These are phyloP conservation scores for Henicopernis longicauda DNA, from an alignment of 2,113 vertebrate genomes.

Conservation along the genomic window DNA sequence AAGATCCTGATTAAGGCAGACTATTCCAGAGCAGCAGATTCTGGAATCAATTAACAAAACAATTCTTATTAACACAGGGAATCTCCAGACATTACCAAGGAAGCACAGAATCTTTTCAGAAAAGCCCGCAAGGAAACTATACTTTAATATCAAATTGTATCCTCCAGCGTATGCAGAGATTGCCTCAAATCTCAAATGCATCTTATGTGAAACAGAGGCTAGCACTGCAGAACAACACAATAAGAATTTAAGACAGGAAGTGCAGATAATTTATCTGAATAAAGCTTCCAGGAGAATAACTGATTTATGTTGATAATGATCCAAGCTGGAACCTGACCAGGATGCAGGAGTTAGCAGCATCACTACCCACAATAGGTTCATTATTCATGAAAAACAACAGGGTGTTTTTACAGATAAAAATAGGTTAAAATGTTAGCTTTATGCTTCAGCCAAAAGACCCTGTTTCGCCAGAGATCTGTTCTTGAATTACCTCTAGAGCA, in stretches of 20 bases:
- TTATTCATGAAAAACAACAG: background rate
- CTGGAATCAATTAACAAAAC: slow-evolving; percentile 39
- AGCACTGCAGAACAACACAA: slow-evolving; percentile 28
- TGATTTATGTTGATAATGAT: slow-evolving; percentile 46
- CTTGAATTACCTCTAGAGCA: background rate
- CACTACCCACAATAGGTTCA: background rate
- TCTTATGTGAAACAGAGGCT: background rate
- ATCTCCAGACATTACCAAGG: slow-evolving; percentile 23
- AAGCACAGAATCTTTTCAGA: slow-evolving; percentile 16
- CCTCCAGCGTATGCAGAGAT: background rate
- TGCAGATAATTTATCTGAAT: slow-evolving; percentile 56
- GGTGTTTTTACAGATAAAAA: background rate
- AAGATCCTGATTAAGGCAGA: background rate
- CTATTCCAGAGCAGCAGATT: background rate
- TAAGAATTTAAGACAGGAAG: slow-evolving; percentile 56
- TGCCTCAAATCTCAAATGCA: slow-evolving; percentile 43
- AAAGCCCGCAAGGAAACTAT: background rate
- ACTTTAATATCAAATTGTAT: slow-evolving; percentile 10
- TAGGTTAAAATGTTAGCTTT: background rate
- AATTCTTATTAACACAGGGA: slow-evolving; percentile 26
- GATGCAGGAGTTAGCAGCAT: slow-evolving; percentile 20
- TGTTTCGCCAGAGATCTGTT: background rate
- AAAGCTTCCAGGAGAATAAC: slow-evolving; percentile 42
- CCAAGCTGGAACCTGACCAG: slow-evolving; percentile 41
- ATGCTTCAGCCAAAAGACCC: background rate